phyloP scores from a whole-genome alignment of 2,797 vertebrate genomes.

The Lepilemur ruficaudatus region DNA sequence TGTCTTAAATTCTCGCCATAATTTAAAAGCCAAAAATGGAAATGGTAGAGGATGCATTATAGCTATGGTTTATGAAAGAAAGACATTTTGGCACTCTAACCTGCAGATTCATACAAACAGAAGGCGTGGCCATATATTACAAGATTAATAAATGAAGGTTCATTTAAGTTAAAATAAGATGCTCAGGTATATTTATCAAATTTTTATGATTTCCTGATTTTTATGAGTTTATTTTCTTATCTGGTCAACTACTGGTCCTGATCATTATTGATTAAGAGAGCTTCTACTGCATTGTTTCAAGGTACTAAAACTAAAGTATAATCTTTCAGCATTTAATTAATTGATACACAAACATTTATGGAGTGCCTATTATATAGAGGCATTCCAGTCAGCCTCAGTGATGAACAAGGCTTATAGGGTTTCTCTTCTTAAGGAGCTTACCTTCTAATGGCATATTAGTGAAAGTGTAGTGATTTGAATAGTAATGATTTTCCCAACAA shows the following conservation, averaged over 20 bases:
- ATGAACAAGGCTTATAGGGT: background rate
- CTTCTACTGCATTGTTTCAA: background rate
- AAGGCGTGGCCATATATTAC: background rate
- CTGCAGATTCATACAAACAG: background rate
- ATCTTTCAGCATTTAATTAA: background rate
- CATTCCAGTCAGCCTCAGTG: background rate
- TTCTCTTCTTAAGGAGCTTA: conserved; percentile 12
- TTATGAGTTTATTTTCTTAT: background rate
- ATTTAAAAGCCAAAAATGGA: conserved; percentile 21
- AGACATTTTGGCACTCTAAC: background rate
- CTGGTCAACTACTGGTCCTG: background rate
- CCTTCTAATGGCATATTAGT: background rate
- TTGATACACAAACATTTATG: background rate
- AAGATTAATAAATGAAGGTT: conserved; percentile 3
- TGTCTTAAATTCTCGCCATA: background rate
- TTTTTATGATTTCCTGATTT: conserved; percentile 20
- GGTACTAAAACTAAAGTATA: background rate
- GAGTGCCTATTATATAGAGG: background rate
- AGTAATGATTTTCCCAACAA: conserved; percentile 15
- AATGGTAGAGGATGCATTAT: background rate
- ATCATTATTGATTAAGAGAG: conserved; percentile 5
- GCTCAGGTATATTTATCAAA: background rate
- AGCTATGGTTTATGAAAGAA: background rate
- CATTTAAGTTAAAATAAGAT: conserved; percentile 36
- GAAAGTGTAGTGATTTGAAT: conserved; percentile 24